Base-by-base conservation (phyloP, 2,888 invertebrate species). In the Cacoxenus indagator region DNA sequence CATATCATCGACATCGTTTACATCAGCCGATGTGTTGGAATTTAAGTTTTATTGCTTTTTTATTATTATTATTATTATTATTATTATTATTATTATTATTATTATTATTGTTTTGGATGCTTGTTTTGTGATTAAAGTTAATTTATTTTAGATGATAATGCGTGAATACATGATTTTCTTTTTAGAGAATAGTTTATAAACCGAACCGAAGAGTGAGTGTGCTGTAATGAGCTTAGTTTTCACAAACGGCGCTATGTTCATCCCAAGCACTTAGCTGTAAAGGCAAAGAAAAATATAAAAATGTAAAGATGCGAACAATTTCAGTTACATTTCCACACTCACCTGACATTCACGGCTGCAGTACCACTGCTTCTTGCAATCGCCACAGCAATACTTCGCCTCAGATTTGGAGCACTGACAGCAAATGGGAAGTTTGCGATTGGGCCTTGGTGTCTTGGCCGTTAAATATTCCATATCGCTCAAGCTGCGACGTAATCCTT, bases 311-410 rank as follows among this genome's bases (percentile, higher is more conserved):
- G 6, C 1, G 0, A 11, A 9, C 1, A 19, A 22, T n/a, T n/a
- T n/a, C n/a, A 37, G 55, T 9, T 5, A 4, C n/a, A 19, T 37
- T 59, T 54, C 27, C 11, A 37, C 6, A 75, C 85, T 84, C 88
- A 96, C 96, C 93, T 97, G 97, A 87, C 97, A 97, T 75, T 95
- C 94, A 67, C 95, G 91, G 85, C 95, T 96, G 90, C 97, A 97
- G 88, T 97, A 97, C 96, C 96, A 97, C 89, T 96, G 96, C 89
- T 95, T 95, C 75, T 94, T 94, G 87, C 96, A 96, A 64, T 95
- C 95, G 55, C 95, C 95, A 87, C 96, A 96, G 54, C 95, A 95
- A 85, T 94, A 96, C 89, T 94, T 95, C 71, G 96, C 95, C 79
- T 93, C 91, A 73, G 92, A 91, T 70, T 92, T 91, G 77, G 94